Conservation (phyloP, 2,113 vertebrate species). For the Lethenteron reissneri region DNA sequence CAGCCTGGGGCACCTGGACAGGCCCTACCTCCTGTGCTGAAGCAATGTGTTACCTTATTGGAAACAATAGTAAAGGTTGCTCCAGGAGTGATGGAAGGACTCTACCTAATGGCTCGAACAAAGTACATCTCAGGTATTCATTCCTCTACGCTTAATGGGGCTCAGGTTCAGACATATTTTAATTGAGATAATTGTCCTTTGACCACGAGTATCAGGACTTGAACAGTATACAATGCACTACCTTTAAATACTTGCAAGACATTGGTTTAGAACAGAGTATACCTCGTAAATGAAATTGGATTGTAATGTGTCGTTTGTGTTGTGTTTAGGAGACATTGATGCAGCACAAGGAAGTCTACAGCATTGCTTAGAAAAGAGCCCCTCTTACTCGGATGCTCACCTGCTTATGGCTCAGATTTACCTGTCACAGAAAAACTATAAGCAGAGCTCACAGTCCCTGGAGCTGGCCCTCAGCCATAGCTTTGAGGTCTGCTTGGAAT, state of each 20-base stretch:
- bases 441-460: constrained; percentile 56
- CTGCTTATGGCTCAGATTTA: constrained; percentile 84
- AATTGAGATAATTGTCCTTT: constrained; percentile 8
- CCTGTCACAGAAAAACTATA: constrained; percentile 50
- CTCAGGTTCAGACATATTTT: constrained; percentile 6
- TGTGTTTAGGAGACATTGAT: constrained; percentile 35
- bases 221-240: background rate
- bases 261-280: too few species aligned
- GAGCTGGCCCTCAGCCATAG: constrained; percentile 78
- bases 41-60: constrained; percentile 48
- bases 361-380: constrained; percentile 53
- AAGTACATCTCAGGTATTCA: constrained; percentile 57
- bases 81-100: constrained; percentile 55
- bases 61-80: constrained; percentile 62
- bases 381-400: constrained; percentile 58
- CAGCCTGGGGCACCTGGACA: constrained; percentile 49
- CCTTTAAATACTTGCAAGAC: too few species aligned
- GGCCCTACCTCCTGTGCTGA: constrained; percentile 40
- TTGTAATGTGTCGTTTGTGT: too few species aligned
- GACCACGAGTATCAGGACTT: background rate
- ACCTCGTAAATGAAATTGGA: too few species aligned
- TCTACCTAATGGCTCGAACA: constrained; percentile 63
- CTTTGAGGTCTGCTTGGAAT: constrained; percentile 45
- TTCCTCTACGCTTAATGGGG: background rate
- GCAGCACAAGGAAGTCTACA: constrained; percentile 44